These are phyloP conservation scores for Pavo muticus DNA, from an alignment of 2,113 vertebrate species.

Conservation along the genomic window DNA sequence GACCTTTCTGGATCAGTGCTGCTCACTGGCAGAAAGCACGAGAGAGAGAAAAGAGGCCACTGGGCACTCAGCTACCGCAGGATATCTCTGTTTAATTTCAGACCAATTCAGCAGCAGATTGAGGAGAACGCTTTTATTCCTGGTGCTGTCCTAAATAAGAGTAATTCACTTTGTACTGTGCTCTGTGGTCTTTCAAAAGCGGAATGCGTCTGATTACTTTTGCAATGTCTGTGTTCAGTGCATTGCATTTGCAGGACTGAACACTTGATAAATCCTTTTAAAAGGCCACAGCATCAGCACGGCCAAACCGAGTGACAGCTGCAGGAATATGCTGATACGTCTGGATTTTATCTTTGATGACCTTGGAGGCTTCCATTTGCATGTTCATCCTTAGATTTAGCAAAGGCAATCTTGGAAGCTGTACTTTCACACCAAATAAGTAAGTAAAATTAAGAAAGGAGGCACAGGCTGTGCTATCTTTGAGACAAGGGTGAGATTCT, in stretches of 20 bases:
- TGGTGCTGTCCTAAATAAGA: background rate
- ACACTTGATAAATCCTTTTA: background rate
- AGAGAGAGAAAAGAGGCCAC: background rate
- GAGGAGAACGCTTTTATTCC: slow-evolving; percentile 1
- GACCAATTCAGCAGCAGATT: background rate
- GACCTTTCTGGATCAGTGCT: background rate
- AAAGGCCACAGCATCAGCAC: background rate
- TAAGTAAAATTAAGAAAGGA: background rate
- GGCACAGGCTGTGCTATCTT: background rate
- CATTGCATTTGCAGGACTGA: background rate
- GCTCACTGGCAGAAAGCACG: background rate
- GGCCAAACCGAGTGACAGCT: slow-evolving; percentile 18
- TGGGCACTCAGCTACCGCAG: background rate
- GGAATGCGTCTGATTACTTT: background rate
- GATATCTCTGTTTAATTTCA: slow-evolving; percentile 6
- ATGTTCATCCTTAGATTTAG: background rate
- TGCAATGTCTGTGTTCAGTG: background rate
- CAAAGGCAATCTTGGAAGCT: background rate
- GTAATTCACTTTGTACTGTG: background rate
- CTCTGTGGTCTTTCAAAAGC: background rate
- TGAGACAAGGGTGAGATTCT: background rate
- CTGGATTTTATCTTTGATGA: background rate
- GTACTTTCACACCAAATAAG: background rate
- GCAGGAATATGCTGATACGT: background rate
- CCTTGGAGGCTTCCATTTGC: background rate